phyloP scores from a whole-genome alignment of 2,888 invertebrate genomes.

The Heteromurus nitidus region DNA sequence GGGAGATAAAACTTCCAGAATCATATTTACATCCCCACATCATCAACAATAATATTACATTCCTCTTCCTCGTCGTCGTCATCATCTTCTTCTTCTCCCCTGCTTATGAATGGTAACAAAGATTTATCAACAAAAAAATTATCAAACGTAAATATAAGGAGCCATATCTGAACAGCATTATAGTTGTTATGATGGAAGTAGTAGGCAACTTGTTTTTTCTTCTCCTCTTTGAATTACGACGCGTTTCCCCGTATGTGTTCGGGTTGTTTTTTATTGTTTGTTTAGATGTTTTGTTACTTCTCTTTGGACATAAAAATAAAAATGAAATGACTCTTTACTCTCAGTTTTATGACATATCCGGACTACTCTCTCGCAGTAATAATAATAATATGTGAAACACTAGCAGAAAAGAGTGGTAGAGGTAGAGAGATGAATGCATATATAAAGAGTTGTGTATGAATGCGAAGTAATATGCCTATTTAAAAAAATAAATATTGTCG shows the following conservation, averaged over 20 bases:
- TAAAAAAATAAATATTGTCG: too few species aligned
- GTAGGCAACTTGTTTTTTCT: background rate
- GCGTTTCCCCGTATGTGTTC: background rate
- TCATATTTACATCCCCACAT: conserved; percentile 24
- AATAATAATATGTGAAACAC: too few species aligned
- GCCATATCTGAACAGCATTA: too few species aligned
- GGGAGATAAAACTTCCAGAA: conserved; percentile 31
- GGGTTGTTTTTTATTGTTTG: conserved; percentile 61
- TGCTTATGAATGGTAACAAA: too few species aligned
- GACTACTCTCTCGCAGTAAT: conserved; percentile 28
- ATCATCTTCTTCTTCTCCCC: too few species aligned
- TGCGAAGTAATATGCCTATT: too few species aligned
- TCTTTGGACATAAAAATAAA: conserved; percentile 57
- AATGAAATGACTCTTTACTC: conserved; percentile 62
- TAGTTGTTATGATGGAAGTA: background rate
- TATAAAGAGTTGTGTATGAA: too few species aligned
- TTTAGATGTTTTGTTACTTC: conserved; percentile 61
- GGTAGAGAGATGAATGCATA: too few species aligned
- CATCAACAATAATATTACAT: conserved; percentile 44
- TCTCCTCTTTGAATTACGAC: background rate
- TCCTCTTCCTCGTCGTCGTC: conserved; percentile 46
- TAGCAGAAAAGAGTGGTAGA: too few species aligned
- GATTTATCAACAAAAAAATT: conserved; percentile 55
- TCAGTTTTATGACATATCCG: conserved; percentile 58
- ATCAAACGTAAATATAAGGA: conserved; percentile 55